Conservation (phyloP, 1,140 invertebrate genomes). For the Pogonognathellus flavescens region DNA sequence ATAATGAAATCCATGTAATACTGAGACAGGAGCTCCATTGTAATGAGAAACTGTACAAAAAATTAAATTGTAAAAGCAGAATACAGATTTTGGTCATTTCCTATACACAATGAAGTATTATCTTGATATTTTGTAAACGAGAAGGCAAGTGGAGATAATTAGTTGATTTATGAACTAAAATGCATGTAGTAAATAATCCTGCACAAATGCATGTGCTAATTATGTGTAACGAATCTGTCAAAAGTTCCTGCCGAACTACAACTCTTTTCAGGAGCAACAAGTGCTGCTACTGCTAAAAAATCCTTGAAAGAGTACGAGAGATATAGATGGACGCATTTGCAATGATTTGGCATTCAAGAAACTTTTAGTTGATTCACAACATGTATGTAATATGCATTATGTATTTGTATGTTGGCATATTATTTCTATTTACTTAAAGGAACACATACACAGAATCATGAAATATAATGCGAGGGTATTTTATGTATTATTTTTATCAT, state of each 20-base stretch:
- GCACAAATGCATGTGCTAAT: background rate
- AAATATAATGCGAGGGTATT: background rate
- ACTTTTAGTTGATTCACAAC: background rate
- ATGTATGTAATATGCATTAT: background rate
- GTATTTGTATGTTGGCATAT: background rate
- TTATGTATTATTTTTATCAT: background rate
- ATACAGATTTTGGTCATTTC: too few species aligned
- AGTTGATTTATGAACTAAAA: too few species aligned
- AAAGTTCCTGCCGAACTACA: background rate
- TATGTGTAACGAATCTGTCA: background rate
- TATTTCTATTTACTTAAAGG: too few species aligned
- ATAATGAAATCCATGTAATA: too few species aligned
- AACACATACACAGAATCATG: too few species aligned
- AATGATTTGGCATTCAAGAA: background rate
- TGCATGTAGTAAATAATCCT: too few species aligned
- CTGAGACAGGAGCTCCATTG: too few species aligned
- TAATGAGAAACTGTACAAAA: too few species aligned
- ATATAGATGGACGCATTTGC: background rate
- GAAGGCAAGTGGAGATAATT: background rate
- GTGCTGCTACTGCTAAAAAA: constrained; percentile 10
- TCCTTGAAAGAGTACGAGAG: constrained; percentile 5
- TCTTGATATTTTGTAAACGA: background rate
- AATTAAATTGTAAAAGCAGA: too few species aligned
- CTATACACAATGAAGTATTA: background rate
- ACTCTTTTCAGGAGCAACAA: constrained; percentile 23